These are phyloP conservation scores for Drosophila sproati DNA, from an alignment of 1,140 invertebrate species.

Conservation along the genomic window DNA sequence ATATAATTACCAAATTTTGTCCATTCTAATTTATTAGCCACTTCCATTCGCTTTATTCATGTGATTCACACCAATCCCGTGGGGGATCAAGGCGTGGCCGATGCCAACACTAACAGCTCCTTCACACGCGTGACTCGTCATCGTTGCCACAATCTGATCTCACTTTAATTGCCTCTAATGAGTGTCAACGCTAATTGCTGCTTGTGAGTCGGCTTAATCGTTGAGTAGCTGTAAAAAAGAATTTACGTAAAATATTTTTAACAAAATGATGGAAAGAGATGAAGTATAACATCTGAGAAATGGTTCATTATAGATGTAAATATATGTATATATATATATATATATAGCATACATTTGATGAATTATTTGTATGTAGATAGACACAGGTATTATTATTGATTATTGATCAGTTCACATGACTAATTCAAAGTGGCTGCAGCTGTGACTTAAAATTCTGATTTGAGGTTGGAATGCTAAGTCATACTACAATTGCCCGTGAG, in stretches of 20 bases:
- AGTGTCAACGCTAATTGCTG: conserved; percentile 76
- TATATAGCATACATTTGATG: no score
- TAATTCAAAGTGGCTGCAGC: conserved; percentile 1
- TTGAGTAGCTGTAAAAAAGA: conserved; percentile 11
- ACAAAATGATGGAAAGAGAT: background rate
- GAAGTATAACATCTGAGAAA: background rate
- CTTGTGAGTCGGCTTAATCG: conserved; percentile 32
- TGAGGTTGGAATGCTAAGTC: conserved; percentile 21
- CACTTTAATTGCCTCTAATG: conserved; percentile 78
- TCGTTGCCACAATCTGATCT: conserved; percentile 70
- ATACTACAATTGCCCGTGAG: conserved; percentile 46
- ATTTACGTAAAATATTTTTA: conserved; percentile 3
- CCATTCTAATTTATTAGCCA: conserved; percentile 56
- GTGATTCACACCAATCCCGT: conserved; percentile 58
- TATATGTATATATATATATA: background rate
- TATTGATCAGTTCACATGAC: background rate
- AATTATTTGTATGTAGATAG: no score
- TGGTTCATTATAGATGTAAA: no score
- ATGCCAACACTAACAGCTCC: conserved; percentile 33
- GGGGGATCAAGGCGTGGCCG: conserved; percentile 35
- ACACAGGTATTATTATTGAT: background rate
- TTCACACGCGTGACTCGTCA: conserved; percentile 64
- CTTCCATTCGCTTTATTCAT: conserved; percentile 28
- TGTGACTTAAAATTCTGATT: background rate
- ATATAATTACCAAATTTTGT: conserved; percentile 40